These are phyloP conservation scores for Mylabris sibirica DNA, from an alignment of 2,888 invertebrate species.

Conservation along the genomic window DNA sequence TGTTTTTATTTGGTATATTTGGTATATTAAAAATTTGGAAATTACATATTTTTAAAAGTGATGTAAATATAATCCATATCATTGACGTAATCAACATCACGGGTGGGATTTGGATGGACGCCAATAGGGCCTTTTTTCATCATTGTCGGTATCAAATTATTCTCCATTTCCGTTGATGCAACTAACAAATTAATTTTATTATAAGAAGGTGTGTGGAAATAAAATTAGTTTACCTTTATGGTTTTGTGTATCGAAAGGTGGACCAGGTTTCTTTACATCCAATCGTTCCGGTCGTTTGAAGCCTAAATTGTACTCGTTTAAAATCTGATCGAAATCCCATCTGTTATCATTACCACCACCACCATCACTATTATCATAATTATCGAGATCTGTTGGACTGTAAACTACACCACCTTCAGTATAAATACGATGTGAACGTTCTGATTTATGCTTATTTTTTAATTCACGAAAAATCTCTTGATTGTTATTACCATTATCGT, in stretches of 20 bases:
- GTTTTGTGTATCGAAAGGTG: slow-evolving; percentile 77
- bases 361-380: too few species aligned
- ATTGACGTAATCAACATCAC: slow-evolving; percentile 63
- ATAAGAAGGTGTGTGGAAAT: neutral
- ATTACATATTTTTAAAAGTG: slow-evolving; percentile 76
- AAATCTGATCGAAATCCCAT: slow-evolving; percentile 66
- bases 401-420: slow-evolving; percentile 71
- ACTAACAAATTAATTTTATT: neutral
- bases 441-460: slow-evolving; percentile 43
- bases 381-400: slow-evolving; percentile 54
- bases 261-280: slow-evolving; percentile 96
- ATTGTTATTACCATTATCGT: slow-evolving; percentile 37
- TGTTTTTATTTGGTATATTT: neutral
- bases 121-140: slow-evolving; percentile 60
- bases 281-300: slow-evolving; percentile 89
- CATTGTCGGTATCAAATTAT: slow-evolving; percentile 47
- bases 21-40: slow-evolving; percentile 27
- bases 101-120: slow-evolving; percentile 53
- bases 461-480: slow-evolving; percentile 51
- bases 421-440: slow-evolving; percentile 60
- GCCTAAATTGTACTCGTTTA: slow-evolving; percentile 73
- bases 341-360: slow-evolving; percentile 26
- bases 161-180: neutral
- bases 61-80: slow-evolving; percentile 84
- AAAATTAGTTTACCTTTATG: neutral